Percentiles rank a stretch among this genome's conserved stretches.
Conservation (phyloP, 2,888 invertebrate species). For the Euspilapteryx auroguttella region DNA sequence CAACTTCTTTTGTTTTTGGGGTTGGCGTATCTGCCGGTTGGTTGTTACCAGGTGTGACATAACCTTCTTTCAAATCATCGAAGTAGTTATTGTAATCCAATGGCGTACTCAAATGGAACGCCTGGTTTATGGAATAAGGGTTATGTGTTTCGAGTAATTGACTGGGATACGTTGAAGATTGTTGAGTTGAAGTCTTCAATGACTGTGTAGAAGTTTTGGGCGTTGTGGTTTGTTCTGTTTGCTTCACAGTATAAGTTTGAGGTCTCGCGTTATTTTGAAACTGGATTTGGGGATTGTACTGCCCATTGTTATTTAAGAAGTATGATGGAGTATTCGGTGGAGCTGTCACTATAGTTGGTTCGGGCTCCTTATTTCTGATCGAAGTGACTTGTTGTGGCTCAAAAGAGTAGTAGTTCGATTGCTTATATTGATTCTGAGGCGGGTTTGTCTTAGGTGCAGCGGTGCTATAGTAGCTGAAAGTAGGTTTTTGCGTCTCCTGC, state of each 20-base stretch:
- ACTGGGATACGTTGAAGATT: conserved; percentile 34
- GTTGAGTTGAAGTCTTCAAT: conserved; percentile 21
- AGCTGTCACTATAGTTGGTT: conserved; percentile 12
- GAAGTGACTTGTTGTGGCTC: conserved; percentile 42
- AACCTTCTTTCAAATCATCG: conserved; percentile 35
- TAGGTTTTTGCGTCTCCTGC: conserved; percentile 38
- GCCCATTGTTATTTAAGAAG: conserved; percentile 23
- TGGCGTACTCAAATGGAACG: conserved; percentile 49
- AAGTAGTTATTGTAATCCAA: conserved; percentile 42
- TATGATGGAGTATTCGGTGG: conserved; percentile 27
- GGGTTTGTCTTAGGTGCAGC: conserved; percentile 26
- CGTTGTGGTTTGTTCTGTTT: conserved; percentile 16
- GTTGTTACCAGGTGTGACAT: conserved; percentile 17
- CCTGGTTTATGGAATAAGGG: conserved; percentile 52
- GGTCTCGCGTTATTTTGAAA: no score
- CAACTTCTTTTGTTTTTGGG: conserved; percentile 5
- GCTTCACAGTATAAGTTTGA: conserved; percentile 20
- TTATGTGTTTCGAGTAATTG: conserved; percentile 47
- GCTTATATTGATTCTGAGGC: no score
- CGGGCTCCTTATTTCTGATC: conserved; percentile 21
- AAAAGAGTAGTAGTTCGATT: conserved; percentile 39
- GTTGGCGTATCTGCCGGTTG: conserved; percentile 9
- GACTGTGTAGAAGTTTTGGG: conserved; percentile 17
- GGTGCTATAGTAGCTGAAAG: conserved; percentile 41
- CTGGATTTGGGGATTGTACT: conserved; percentile 23